These are phyloP conservation scores for Paragorgia papillata DNA, from an alignment of 92 coral and sea anemone genomes.

Conservation along the genomic window DNA sequence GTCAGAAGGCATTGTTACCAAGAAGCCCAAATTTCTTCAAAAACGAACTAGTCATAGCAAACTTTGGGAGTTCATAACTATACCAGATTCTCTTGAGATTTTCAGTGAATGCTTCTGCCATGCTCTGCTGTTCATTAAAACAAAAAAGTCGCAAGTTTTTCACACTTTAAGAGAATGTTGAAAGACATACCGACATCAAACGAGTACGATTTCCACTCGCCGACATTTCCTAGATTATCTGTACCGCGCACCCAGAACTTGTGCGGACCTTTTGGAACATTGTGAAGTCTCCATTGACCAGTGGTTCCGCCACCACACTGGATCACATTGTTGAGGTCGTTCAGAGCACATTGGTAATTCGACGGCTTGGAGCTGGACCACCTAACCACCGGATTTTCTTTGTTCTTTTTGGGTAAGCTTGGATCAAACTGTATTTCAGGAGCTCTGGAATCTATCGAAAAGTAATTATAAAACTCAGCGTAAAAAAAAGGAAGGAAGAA, in stretches of 20 bases:
- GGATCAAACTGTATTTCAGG: constrained; percentile 16
- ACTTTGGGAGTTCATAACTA: no score
- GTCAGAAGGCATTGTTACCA: no score
- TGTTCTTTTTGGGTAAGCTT: constrained; percentile 11
- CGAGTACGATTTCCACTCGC: constrained; percentile 13
- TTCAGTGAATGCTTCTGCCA: no score
- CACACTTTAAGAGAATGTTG: no score
- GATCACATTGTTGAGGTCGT: not conserved
- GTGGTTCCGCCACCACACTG: constrained; percentile 26
- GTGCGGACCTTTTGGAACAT: constrained; percentile 38
- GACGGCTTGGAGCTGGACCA: constrained; percentile 32
- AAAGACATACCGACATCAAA: constrained; percentile 43
- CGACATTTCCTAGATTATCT: constrained; percentile 12
- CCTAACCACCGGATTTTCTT: constrained; percentile 16
- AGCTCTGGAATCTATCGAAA: constrained; percentile 26
- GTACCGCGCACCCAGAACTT: constrained; percentile 39
- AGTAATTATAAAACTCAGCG: not conserved
- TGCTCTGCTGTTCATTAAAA: no score
- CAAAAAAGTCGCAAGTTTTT: no score
- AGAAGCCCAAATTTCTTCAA: no score
- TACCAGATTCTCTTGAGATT: no score
- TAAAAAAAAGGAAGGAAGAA: no score
- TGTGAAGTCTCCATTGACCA: constrained; percentile 15
- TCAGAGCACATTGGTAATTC: constrained; percentile 21
- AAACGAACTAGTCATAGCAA: no score